Base-by-base conservation (phyloP, 2,113 vertebrate genomes). In the Dolichallabes microphthalmus region DNA sequence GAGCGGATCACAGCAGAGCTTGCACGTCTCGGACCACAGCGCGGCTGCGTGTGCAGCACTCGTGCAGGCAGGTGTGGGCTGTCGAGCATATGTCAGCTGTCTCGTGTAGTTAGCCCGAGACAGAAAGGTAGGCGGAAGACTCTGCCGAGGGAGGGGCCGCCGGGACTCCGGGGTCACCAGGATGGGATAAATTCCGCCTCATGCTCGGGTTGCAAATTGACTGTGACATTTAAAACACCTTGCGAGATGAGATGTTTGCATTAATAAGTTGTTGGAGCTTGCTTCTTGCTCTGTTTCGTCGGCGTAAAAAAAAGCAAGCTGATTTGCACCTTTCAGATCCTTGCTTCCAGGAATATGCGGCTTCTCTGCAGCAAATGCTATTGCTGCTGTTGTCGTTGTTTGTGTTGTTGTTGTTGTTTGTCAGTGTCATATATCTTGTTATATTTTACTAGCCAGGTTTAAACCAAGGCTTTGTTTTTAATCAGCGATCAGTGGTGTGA, bases 171-270 rank as follows among this genome's bases (percentile, higher is more conserved):
- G 55, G 80, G 83, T 85, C 35, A 60, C 64, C 9, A 50, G 39
- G 75, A 88, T 73, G 53, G 78, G 61, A 87, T 86, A 50, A 85
- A 89, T 84, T 80, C 82, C 57, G 80, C 82, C 81, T 86, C 78
- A 85, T 76, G 82, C 86, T 83, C 76, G 14, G 74, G 84, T 76
- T 85, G 87, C 84, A 89, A 89, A 89, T 85, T 89, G 88, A 88
- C 88, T 85, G 83, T 88, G 89, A 89, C 86, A 85, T 90, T 90
- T 88, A 78, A 88, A 89, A 85, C 66, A 58, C 68, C 81, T 68
- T 39, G 32, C 80, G 80, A 88, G 89, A 89, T 79, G 66, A 87
- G 88, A 86, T 82, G 86, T 89, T 88, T 88, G 86, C 86, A 88
- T 90, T 89, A 88, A 88, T 88, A 85, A 89, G 86, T 86, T 25